A percentile compares a stretch with the other conserved stretches of the same genome.
Conservation (phyloP, 2,888 invertebrate species). For the Campoplex nolae region DNA sequence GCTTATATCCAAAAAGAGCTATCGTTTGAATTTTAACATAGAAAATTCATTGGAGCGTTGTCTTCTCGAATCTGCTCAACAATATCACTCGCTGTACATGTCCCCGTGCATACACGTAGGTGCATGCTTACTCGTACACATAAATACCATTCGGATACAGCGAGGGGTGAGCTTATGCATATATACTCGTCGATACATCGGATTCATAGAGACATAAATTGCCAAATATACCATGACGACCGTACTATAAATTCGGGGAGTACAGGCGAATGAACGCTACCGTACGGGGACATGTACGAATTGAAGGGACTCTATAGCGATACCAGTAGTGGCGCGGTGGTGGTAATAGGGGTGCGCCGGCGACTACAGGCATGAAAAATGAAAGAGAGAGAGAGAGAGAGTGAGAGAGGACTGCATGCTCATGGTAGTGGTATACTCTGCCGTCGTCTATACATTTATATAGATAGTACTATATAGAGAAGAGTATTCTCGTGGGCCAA, state of each 20-base stretch:
- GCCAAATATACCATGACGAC: conserved; percentile 64
- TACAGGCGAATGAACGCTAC: conserved; percentile 27
- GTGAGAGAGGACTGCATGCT: background rate
- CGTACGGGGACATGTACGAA: background rate
- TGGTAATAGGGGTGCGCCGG: conserved; percentile 52
- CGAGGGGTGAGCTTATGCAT: conserved; percentile 7
- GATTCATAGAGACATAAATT: conserved; percentile 65
- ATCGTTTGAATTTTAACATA: too few relatives aligned
- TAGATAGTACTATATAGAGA: conserved; percentile 21
- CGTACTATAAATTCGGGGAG: conserved; percentile 63
- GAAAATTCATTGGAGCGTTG: too few relatives aligned
- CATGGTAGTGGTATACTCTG: background rate
- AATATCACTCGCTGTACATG: background rate
- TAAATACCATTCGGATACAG: conserved; percentile 5
- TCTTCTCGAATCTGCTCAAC: too few relatives aligned
- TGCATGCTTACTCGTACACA: background rate
- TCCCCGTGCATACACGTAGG: background rate
- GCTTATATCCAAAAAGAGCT: too few relatives aligned
- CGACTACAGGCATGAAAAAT: conserved; percentile 49
- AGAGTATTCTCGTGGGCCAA: conserved; percentile 45
- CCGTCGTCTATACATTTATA: background rate
- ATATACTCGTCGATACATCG: conserved; percentile 19
- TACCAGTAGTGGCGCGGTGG: background rate
- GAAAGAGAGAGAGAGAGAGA: conserved; percentile 44
- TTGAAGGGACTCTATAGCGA: background rate